These are phyloP conservation scores for Pachydiplax longipennis DNA, from an alignment of 2,888 invertebrate genomes.

Conservation along the genomic window DNA sequence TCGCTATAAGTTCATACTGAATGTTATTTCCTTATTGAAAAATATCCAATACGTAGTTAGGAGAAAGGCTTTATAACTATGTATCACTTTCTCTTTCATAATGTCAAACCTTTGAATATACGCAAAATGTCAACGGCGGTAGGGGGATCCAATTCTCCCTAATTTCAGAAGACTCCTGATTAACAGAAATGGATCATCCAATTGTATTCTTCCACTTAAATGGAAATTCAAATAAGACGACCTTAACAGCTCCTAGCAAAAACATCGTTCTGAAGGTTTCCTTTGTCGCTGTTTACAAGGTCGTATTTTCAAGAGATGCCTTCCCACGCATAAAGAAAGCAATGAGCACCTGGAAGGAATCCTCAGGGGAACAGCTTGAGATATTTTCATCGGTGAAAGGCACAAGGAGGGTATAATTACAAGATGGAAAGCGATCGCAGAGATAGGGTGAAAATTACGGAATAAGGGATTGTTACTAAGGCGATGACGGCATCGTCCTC, in stretches of 20 bases:
- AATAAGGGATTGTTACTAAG: background rate
- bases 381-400: background rate
- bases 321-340: background rate
- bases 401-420: background rate
- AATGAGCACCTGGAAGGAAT: background rate
- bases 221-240: background rate
- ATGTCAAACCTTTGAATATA: too few relatives aligned
- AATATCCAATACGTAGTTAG: too few relatives aligned
- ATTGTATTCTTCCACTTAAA: too few relatives aligned
- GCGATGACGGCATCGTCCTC: background rate
- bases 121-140: too few relatives aligned
- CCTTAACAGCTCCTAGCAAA: background rate
- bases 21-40: too few relatives aligned
- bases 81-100: too few relatives aligned
- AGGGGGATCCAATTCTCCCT: too few relatives aligned
- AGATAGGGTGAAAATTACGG: background rate
- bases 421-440: background rate
- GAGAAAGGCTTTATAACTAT: too few relatives aligned
- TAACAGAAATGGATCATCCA: too few relatives aligned
- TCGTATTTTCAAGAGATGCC: background rate
- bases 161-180: too few relatives aligned
- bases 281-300: background rate
- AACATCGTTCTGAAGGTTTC: background rate
- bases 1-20: too few relatives aligned
- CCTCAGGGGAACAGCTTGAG: background rate